phyloP scores from a whole-genome alignment of 2,797 vertebrate genomes.

The Scyliorhinus canicula region DNA sequence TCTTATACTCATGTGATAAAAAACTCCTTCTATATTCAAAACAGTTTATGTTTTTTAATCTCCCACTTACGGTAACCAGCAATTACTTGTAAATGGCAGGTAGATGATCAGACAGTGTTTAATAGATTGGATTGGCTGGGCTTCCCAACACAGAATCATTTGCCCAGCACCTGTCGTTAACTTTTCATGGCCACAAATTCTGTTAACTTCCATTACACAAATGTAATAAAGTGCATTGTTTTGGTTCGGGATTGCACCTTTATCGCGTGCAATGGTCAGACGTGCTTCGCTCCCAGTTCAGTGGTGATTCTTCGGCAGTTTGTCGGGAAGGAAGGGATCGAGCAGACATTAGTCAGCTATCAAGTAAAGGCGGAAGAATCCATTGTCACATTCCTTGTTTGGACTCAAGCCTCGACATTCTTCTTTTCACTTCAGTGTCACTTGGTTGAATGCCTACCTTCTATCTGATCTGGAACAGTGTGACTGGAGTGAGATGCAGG shows the following conservation, averaged over 20 bases:
- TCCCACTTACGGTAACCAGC: background rate
- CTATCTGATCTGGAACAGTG: background rate
- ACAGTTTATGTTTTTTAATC: background rate
- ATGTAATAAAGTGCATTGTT: background rate
- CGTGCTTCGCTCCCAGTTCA: background rate
- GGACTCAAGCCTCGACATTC: background rate
- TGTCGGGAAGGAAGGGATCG: background rate
- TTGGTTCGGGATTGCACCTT: background rate
- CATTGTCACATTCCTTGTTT: background rate
- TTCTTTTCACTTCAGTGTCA: background rate
- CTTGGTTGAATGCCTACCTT: background rate
- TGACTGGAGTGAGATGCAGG: background rate
- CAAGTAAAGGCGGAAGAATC: background rate
- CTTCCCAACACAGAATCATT: background rate
- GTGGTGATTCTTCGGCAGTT: background rate
- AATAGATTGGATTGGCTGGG: background rate
- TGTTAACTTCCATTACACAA: conserved; percentile 3
- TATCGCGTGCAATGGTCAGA: background rate
- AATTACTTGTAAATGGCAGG: background rate
- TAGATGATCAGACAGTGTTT: background rate
- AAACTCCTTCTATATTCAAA: background rate
- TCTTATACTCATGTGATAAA: background rate
- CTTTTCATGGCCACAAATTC: background rate
- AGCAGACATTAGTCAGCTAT: background rate
- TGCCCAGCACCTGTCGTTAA: background rate